Percentiles rank a stretch among this genome's conserved stretches.
Evolutionary conservation across 2,888 invertebrate genomes (phyloP).

Genomic region (Andrena camellia): DNA sequence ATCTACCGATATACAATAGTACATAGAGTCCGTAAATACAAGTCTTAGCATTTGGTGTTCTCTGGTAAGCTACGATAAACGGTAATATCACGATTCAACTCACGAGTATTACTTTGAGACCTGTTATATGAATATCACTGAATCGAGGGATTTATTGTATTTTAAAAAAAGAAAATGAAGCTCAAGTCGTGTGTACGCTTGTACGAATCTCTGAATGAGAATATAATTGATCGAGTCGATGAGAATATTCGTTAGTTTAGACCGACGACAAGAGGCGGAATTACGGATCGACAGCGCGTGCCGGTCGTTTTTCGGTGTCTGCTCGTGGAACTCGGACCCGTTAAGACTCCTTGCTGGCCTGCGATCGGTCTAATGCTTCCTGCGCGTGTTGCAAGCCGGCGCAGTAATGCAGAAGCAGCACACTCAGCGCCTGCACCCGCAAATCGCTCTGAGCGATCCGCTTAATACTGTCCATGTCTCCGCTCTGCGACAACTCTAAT

Average conservation of each 20-base stretch:
- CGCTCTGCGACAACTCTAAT: slow-evolving; percentile 80
- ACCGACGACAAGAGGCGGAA: not conserved
- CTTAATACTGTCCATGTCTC: slow-evolving; percentile 78
- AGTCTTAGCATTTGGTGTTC: slow-evolving; percentile 78
- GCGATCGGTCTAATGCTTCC: slow-evolving; percentile 81
- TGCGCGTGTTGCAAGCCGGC: slow-evolving; percentile 95
- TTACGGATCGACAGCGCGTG: not conserved
- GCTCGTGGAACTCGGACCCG: slow-evolving; percentile 3
- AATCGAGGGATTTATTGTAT: not conserved
- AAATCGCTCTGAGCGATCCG: slow-evolving; percentile 90
- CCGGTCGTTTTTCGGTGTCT: not conserved
- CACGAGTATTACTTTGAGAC: slow-evolving; percentile 56
- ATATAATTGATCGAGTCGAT: slow-evolving; percentile 4
- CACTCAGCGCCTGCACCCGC: slow-evolving; percentile 95
- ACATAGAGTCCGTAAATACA: slow-evolving; percentile 62
- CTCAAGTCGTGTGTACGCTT: not conserved
- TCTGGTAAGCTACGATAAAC: slow-evolving; percentile 52
- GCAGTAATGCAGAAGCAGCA: slow-evolving; percentile 97
- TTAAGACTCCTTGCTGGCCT: slow-evolving; percentile 58
- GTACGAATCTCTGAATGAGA: not conserved
- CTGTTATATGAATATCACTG: slow-evolving; percentile 30
- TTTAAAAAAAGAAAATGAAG: slow-evolving; percentile 30
- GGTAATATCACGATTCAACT: slow-evolving; percentile 29
- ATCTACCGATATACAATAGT: slow-evolving; percentile 37
- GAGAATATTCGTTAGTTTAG: not conserved